Conservation (phyloP, 2,888 invertebrate species). For the Pyrocoelia pectoralis region DNA sequence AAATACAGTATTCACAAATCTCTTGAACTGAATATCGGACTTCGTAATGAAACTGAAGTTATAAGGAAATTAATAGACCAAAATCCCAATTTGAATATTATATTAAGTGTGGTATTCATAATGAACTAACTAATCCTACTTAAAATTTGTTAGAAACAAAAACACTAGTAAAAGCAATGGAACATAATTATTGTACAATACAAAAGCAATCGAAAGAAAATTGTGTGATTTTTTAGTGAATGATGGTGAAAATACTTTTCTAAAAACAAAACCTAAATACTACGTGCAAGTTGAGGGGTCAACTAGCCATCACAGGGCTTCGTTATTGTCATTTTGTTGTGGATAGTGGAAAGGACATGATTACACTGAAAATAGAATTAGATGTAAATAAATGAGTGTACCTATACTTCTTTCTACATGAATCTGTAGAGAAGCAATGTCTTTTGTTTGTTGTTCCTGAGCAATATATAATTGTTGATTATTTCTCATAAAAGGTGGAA, state of each 20-base stretch:
- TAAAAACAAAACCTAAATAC: neutral
- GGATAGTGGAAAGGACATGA: neutral
- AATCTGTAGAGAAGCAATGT: slow-evolving; percentile 3
- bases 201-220: slow-evolving; percentile 1
- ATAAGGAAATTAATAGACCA: neutral
- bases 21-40: neutral
- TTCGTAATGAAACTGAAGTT: neutral
- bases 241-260: slow-evolving; percentile 3
- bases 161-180: neutral
- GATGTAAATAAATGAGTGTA: no score
- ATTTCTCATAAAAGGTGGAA: slow-evolving; percentile 2
- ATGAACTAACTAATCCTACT: slow-evolving; percentile 2
- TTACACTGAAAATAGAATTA: neutral
- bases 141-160: neutral
- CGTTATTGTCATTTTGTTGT: neutral
- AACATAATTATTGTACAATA: slow-evolving; percentile 4
- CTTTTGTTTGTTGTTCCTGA: slow-evolving; percentile 1
- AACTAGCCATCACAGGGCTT: neutral
- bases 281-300: neutral
- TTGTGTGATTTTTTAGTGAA: slow-evolving; percentile 2
- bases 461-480: slow-evolving; percentile 3
- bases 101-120: neutral
- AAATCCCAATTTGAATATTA: neutral
- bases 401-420: slow-evolving; percentile 4
- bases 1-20: slow-evolving; percentile 1